These are phyloP conservation scores for Hydractinia symbiolongicarpus DNA, from an alignment of 30 jellyfish, hydroid and myxozoan species.

Conservation along the genomic window DNA sequence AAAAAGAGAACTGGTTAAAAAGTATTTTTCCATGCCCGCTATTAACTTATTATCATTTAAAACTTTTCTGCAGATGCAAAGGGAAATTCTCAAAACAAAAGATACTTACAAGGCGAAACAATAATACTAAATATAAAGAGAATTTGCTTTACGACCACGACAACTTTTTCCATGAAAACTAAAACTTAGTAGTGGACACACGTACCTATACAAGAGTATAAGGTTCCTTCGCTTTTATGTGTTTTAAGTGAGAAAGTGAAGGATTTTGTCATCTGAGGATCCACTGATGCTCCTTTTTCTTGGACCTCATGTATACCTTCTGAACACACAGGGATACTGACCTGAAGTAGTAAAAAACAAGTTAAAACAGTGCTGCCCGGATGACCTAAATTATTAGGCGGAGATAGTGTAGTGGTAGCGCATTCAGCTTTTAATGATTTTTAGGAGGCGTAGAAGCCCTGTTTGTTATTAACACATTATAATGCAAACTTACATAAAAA, in stretches of 20 bases:
- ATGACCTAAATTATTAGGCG: not conserved
- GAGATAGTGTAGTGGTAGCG: not conserved
- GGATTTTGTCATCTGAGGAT: conserved; percentile 33
- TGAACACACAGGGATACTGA: conserved; percentile 25
- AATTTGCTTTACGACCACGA: no score
- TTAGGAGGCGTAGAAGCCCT: no score
- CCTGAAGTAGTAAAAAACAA: conserved; percentile 6
- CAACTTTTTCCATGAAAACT: no score
- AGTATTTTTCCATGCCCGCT: no score
- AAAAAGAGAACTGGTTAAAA: no score
- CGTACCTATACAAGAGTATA: conserved; percentile 23
- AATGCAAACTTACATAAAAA: conserved; percentile 22
- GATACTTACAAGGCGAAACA: no score
- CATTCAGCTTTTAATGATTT: not conserved
- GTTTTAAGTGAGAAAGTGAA: conserved; percentile 25
- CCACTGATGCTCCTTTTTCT: conserved; percentile 19
- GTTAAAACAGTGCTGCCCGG: not conserved
- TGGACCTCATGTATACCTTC: conserved; percentile 13
- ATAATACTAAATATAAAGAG: no score
- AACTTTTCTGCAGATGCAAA: no score
- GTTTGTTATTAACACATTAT: not conserved
- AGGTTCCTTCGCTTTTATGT: not conserved
- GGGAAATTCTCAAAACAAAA: no score
- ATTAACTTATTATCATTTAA: no score
- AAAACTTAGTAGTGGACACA: no score